Conservation (phyloP, 2,888 invertebrate species). For the Dorcus parallelipipedus region DNA sequence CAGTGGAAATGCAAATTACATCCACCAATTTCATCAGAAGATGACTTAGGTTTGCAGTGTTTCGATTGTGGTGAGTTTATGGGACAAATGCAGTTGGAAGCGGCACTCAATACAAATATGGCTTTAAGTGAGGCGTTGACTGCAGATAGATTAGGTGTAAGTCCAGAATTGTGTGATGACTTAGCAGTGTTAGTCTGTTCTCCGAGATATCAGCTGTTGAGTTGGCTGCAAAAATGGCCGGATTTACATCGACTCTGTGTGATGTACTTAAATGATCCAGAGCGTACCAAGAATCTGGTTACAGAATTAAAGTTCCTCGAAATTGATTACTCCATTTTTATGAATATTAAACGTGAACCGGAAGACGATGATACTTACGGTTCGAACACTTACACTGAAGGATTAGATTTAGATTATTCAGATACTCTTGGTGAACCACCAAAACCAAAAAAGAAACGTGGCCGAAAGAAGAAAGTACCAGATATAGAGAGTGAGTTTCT, state of each 20-base stretch:
- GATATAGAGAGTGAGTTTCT: conserved; percentile 4
- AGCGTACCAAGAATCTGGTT: conserved; percentile 62
- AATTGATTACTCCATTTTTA: conserved; percentile 65
- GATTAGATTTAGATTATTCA: conserved; percentile 49
- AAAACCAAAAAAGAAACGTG: conserved; percentile 63
- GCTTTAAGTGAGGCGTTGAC: conserved; percentile 48
- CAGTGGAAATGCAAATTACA: conserved; percentile 47
- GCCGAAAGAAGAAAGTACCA: conserved; percentile 28
- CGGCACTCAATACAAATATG: conserved; percentile 40
- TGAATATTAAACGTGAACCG: conserved; percentile 56
- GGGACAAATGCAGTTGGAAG: conserved; percentile 39
- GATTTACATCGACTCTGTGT: conserved; percentile 57
- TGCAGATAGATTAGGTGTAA: conserved; percentile 63
- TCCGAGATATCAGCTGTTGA: conserved; percentile 67
- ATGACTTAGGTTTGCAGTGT: conserved; percentile 42
- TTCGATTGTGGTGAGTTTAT: conserved; percentile 44
- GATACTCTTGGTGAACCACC: conserved; percentile 52
- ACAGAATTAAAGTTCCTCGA: conserved; percentile 73
- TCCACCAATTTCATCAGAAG: conserved; percentile 39
- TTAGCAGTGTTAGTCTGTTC: conserved; percentile 67
- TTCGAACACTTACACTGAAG: not conserved
- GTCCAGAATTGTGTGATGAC: conserved; percentile 65
- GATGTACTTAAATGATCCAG: conserved; percentile 54
- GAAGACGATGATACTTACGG: conserved; percentile 33
- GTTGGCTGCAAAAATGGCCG: conserved; percentile 64